Evolutionary conservation across 1,140 invertebrate species (phyloP).

Genomic region (Diabrotica virgifera): DNA sequence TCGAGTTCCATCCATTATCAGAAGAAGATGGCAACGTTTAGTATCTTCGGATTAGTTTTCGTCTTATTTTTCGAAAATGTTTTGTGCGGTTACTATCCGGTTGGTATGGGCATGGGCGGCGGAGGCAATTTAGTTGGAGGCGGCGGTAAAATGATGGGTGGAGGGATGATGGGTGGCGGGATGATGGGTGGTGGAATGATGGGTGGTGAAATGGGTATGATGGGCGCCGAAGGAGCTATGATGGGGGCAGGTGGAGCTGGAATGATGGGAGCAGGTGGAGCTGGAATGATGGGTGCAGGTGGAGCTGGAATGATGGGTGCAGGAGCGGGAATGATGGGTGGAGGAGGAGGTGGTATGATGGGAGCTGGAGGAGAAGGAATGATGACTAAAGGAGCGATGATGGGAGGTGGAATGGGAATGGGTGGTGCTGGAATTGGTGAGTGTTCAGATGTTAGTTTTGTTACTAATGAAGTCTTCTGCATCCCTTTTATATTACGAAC

Average conservation of each 20-base stretch:
- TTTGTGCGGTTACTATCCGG: slow-evolving; percentile 43
- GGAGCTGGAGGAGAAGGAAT: slow-evolving; percentile 31
- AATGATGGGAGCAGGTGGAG: slow-evolving; percentile 20
- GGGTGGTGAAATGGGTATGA: slow-evolving; percentile 15
- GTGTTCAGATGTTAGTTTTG: background rate
- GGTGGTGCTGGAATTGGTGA: slow-evolving; percentile 1
- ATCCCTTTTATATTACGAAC: too few species aligned
- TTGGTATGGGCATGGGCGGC: slow-evolving; percentile 24
- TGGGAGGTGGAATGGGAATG: slow-evolving; percentile 4
- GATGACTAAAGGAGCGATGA: background rate
- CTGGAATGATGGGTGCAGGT: slow-evolving; percentile 18
- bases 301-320: slow-evolving; percentile 17
- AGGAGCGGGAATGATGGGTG: slow-evolving; percentile 15
- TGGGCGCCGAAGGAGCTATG: slow-evolving; percentile 25
- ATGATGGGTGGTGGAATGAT: slow-evolving; percentile 17
- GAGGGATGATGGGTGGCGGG: slow-evolving; percentile 28
- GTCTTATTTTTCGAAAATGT: slow-evolving; percentile 17
- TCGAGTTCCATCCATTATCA: background rate
- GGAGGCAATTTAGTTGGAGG: background rate
- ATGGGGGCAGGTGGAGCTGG: slow-evolving; percentile 9
- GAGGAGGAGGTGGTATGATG: slow-evolving; percentile 8
- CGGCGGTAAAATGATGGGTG: slow-evolving; percentile 21
- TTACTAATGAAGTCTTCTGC: too few species aligned
- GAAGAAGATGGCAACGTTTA: background rate
- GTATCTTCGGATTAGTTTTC: background rate